Conservation (phyloP, 1,140 invertebrate species). For the Drosophila mojavensis region DNA sequence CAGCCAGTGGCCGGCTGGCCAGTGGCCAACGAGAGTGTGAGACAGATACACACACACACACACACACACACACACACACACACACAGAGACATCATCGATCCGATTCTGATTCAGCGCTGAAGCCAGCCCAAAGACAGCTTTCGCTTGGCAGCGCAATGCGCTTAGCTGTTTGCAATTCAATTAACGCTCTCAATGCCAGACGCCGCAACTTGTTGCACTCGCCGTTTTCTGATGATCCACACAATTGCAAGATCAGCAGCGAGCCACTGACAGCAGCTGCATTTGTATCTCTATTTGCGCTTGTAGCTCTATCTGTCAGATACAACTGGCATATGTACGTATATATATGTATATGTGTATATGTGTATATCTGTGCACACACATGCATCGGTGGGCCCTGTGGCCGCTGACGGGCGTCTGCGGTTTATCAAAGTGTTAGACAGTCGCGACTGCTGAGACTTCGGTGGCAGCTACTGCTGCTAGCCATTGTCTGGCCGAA, state of each 20-base stretch:
- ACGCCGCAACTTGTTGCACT: slow-evolving; percentile 17
- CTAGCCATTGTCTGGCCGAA: slow-evolving; percentile 68
- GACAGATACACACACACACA: not conserved
- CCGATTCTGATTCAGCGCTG: slow-evolving; percentile 20
- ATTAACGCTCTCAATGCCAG: slow-evolving; percentile 72
- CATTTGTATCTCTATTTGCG: slow-evolving; percentile 23
- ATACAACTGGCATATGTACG: slow-evolving; percentile 9
- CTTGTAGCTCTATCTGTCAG: slow-evolving; percentile 15
- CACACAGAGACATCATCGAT: slow-evolving; percentile 10
- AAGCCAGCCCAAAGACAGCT: slow-evolving; percentile 21
- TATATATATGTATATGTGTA: not conserved
- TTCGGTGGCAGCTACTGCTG: slow-evolving; percentile 19
- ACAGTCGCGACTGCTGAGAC: slow-evolving; percentile 28
- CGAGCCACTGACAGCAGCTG: slow-evolving; percentile 11
- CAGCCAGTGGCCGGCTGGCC: slow-evolving; percentile 8
- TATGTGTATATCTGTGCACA: not conserved
- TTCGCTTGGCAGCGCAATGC: slow-evolving; percentile 38
- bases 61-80: not conserved
- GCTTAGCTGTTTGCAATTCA: slow-evolving; percentile 73
- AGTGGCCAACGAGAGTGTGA: slow-evolving; percentile 31
- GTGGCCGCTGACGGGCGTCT: slow-evolving; percentile 31
- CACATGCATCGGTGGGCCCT: slow-evolving; percentile 21
- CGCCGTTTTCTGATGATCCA: slow-evolving; percentile 27
- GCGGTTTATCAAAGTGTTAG: slow-evolving; percentile 65
- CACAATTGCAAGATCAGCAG: slow-evolving; percentile 71